Conservation (phyloP, 2,888 invertebrate species). For the Drosophila limbata region DNA sequence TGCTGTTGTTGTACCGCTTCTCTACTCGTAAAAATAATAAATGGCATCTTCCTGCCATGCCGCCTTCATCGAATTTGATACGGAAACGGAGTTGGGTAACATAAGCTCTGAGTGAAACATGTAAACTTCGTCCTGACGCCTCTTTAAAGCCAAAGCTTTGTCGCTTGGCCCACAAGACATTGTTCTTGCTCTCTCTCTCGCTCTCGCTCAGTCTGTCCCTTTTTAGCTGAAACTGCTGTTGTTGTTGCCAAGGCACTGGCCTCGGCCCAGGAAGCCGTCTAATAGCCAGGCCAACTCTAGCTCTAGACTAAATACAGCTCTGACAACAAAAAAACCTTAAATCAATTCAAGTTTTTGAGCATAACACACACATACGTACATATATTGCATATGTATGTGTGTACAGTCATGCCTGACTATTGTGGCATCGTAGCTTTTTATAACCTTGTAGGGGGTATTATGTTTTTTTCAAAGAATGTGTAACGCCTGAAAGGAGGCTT, state of each 20-base stretch:
- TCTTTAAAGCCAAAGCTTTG: slow-evolving; percentile 45
- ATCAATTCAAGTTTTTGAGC: slow-evolving; percentile 59
- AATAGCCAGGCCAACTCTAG: slow-evolving; percentile 35
- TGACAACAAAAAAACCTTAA: slow-evolving; percentile 44
- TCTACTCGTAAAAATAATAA: slow-evolving; percentile 76
- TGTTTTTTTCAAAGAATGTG: no score
- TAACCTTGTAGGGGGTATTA: no score
- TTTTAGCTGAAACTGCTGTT: not conserved
- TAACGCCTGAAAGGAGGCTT: no score
- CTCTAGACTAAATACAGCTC: slow-evolving; percentile 4
- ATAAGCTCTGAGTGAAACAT: slow-evolving; percentile 61
- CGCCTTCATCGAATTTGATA: slow-evolving; percentile 72
- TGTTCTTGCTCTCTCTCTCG: slow-evolving; percentile 11
- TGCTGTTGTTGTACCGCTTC: slow-evolving; percentile 29
- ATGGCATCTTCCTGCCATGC: slow-evolving; percentile 64
- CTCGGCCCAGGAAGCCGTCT: slow-evolving; percentile 48
- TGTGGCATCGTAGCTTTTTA: not conserved
- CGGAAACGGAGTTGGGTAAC: slow-evolving; percentile 52
- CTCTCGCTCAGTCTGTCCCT: not conserved
- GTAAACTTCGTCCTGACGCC: slow-evolving; percentile 43
- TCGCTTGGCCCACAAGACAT: slow-evolving; percentile 33
- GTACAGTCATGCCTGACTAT: slow-evolving; percentile 6
- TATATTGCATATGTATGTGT: not conserved
- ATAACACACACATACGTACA: slow-evolving; percentile 1
- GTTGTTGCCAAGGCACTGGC: slow-evolving; percentile 45